Evolutionary conservation across 2,888 invertebrate species (phyloP), one percentile per base, ranked within the genome.

Genomic region (Sarcophaga carnaria): DNA sequence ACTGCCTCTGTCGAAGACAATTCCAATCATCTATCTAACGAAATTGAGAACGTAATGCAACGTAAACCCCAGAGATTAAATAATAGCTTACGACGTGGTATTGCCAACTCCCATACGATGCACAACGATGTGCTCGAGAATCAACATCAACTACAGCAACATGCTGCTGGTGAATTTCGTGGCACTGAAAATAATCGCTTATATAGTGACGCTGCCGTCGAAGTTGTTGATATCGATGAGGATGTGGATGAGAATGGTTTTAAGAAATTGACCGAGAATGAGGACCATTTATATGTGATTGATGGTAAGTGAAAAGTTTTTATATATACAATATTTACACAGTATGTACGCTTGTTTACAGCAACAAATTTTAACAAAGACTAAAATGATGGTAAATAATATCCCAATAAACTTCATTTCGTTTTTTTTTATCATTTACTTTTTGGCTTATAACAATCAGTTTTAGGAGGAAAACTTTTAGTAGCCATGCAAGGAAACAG

Each of bases 201-300:
- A 63, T 87, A 79, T 78, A 80, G 69, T 27, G 81, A 79, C 27
- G 59, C 25, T 63, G 54, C 27, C 60, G 20, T 80, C 47, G 80
- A 83, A 64, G 80, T 60, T 67, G 80, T 37, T 59, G 69, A 77
- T 72, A 72, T 83, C 49, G 86, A 83, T 77, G 87, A 88, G 22
- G 89, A 90, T 69, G 89, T 87, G 20, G 90, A 91, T 78, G 90
- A 90, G 54, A 85, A 90, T 69, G 90, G 90, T 14, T 92, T 90
- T 74, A 89, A 89, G 37, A 89, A 90, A 60, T 88, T 90, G 37
- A 88, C 83, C 77, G 86, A 90, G 66, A 90, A 91, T 11, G 92
- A 91, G 17, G 92, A 92, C 70, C 90, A 90, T 69, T 90, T 92
- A n/a, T 92, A 90, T 82, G 88, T 91, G 14, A 88, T 92, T 79